Evolutionary conservation across 2,797 vertebrate genomes (phyloP).

Genomic region (Salmo trutta): DNA sequence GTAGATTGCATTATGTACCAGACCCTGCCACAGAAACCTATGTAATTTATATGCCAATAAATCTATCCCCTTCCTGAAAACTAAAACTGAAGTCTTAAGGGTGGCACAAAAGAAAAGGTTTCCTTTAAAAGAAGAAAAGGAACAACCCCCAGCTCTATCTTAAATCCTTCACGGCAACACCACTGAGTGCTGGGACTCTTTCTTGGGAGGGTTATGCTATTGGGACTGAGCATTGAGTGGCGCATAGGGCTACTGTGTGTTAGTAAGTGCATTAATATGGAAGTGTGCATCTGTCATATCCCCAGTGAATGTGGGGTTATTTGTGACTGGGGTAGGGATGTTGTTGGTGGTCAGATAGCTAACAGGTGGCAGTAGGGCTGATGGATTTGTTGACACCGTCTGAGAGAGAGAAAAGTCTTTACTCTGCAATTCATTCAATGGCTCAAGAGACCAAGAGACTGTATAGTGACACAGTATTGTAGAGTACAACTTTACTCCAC

Average conservation of each 20-base stretch:
- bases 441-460: neutral
- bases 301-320: slow-evolving; percentile 42
- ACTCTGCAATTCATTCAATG: slow-evolving; percentile 25
- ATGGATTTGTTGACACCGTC: slow-evolving; percentile 65
- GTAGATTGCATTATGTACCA: slow-evolving; percentile 68
- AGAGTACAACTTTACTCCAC: no score
- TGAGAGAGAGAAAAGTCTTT: slow-evolving; percentile 48
- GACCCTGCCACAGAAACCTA: slow-evolving; percentile 62
- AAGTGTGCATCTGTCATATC: slow-evolving; percentile 69
- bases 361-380: slow-evolving; percentile 69
- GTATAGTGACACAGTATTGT: neutral
- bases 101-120: slow-evolving; percentile 71
- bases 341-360: slow-evolving; percentile 65
- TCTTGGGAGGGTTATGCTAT: slow-evolving; percentile 25
- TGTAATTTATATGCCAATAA: slow-evolving; percentile 75
- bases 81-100: slow-evolving; percentile 67
- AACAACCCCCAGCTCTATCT: slow-evolving; percentile 36
- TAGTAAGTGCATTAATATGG: slow-evolving; percentile 54
- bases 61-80: slow-evolving; percentile 71
- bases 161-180: slow-evolving; percentile 58
- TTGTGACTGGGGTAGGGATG: slow-evolving; percentile 64
- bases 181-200: slow-evolving; percentile 24
- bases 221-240: slow-evolving; percentile 42
- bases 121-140: slow-evolving; percentile 45
- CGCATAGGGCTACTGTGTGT: slow-evolving; percentile 36